Base-by-base conservation (phyloP, 2,888 invertebrate species). In the Xiphydria camelus region DNA sequence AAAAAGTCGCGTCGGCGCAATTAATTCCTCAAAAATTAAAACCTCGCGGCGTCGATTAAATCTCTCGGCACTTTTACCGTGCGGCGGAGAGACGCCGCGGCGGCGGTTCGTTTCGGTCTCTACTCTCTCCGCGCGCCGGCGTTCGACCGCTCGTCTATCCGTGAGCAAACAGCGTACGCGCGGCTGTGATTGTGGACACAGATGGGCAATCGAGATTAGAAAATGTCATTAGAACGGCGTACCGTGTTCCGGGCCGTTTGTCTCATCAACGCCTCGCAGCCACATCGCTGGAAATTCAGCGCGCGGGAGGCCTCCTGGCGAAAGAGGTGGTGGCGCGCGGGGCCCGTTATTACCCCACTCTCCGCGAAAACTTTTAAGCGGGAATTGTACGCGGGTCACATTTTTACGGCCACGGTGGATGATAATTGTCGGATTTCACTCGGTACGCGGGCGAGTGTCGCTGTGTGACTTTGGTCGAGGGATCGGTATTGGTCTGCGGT, bases 1-100 rank as follows among this genome's bases (percentile, higher is more conserved):
- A 66, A 62, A 67, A 64, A 62, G 47, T 33, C 33, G 22, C 47
- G 53, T 23, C 53, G 53, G 47, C 23, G 69, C 64, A 69, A 73
- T 73, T 70, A 72, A 70, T 68, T 57, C 59, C 17, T 45, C 58
- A 60, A 61, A 68, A 67, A 66, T 68, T 51, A 44, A 44, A 44
- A 44, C 47, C 39, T 20, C 22, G 37, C 49, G 23, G 43, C 32
- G 56, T 58, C 62, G 51, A 61, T 63, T 62, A 58, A 45, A 43
- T 48, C 41, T 34, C 23, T 25, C 25, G 17, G 21, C 20, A 40
- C 22, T 33, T 33, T 22, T 12, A 21, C 6, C 18, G 40, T 34
- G 10, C n/a, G n/a, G n/a, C n/a, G n/a, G n/a, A n/a, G n/a, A n/a
- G n/a, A n/a, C n/a, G n/a, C n/a, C n/a, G n/a, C n/a, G n/a, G n/a